Evolutionary conservation across 30 jellyfish, hydroid and myxozoan genomes (phyloP).

Genomic region (Hydra vulgaris): DNA sequence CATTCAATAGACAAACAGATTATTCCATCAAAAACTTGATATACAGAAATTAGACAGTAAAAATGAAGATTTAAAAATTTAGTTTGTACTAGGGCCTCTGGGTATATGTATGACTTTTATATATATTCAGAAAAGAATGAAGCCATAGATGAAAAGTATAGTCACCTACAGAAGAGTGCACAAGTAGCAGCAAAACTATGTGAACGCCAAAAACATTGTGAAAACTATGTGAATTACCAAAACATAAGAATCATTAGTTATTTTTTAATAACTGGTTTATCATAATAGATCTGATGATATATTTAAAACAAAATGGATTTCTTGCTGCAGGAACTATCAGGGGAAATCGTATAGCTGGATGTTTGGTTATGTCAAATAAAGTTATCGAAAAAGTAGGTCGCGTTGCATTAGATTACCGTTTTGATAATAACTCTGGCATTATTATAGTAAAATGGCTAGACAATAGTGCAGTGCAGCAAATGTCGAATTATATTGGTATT

Average conservation of each 20-base stretch:
- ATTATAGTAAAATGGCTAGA: conserved; percentile 29
- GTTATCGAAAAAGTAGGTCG: conserved; percentile 7
- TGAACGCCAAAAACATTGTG: too few species aligned
- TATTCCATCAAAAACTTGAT: conserved; percentile 26
- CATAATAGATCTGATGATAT: conserved; percentile 30
- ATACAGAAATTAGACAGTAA: conserved; percentile 45
- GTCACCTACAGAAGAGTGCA: conserved; percentile 42
- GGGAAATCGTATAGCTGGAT: conserved; percentile 38
- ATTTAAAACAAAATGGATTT: conserved; percentile 34
- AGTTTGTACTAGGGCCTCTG: conserved; percentile 60
- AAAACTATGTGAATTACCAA: too few species aligned
- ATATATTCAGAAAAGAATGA: conserved; percentile 36
- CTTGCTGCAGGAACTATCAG: conserved; percentile 51
- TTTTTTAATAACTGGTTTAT: conserved; percentile 63
- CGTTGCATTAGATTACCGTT: conserved; percentile 24
- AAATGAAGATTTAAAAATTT: conserved; percentile 57
- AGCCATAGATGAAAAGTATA: neutral
- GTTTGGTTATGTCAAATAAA: conserved; percentile 41
- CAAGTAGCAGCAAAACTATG: conserved; percentile 57
- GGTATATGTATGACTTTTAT: conserved; percentile 52
- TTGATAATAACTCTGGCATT: too few species aligned
- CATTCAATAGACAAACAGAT: conserved; percentile 61
- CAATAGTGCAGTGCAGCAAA: conserved; percentile 33
- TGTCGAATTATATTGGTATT: conserved; percentile 37
- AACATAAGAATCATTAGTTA: conserved; percentile 19